Percentiles rank a stretch among this genome's conserved stretches.
Evolutionary conservation across 2,888 invertebrate genomes (phyloP).

Genomic region (Crocallis elinguaria): DNA sequence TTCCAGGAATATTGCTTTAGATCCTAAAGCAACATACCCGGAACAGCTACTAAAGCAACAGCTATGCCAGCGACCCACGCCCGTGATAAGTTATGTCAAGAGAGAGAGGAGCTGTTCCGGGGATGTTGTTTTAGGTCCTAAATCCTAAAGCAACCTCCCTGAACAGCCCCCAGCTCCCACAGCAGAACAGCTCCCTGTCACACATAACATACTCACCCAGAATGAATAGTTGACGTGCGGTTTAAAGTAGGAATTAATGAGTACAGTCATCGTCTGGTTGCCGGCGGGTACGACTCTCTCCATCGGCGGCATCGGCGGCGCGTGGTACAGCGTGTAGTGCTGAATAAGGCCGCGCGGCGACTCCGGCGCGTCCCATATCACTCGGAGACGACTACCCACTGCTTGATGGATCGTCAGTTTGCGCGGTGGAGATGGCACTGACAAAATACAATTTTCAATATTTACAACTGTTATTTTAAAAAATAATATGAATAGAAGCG

Average conservation of each 20-base stretch:
- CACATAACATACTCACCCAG: slow-evolving; percentile 83
- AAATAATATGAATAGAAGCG: no score
- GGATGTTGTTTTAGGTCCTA: no score
- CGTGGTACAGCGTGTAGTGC: slow-evolving; percentile 87
- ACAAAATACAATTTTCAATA: neutral
- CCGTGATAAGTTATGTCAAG: no score
- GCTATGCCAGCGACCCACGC: no score
- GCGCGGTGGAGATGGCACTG: slow-evolving; percentile 88
- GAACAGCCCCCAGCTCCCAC: no score
- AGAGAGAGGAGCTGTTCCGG: no score
- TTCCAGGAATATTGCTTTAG: no score
- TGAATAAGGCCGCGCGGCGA: slow-evolving; percentile 86
- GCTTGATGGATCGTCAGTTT: slow-evolving; percentile 87
- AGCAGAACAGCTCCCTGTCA: no score
- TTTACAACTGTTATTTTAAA: no score
- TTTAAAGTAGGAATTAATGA: slow-evolving; percentile 82
- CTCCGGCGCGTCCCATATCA: slow-evolving; percentile 89
- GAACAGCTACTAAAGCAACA: no score
- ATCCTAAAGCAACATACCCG: no score
- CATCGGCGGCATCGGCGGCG: slow-evolving; percentile 87
- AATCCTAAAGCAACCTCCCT: no score
- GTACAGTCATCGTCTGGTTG: slow-evolving; percentile 63
- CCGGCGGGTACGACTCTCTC: slow-evolving; percentile 68
- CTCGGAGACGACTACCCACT: slow-evolving; percentile 86
- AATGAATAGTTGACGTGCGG: slow-evolving; percentile 87